Percentiles rank a stretch among this genome's conserved stretches.
Evolutionary conservation across 2,888 invertebrate species (phyloP).

Genomic region (Macrostomum cliftonense): DNA sequence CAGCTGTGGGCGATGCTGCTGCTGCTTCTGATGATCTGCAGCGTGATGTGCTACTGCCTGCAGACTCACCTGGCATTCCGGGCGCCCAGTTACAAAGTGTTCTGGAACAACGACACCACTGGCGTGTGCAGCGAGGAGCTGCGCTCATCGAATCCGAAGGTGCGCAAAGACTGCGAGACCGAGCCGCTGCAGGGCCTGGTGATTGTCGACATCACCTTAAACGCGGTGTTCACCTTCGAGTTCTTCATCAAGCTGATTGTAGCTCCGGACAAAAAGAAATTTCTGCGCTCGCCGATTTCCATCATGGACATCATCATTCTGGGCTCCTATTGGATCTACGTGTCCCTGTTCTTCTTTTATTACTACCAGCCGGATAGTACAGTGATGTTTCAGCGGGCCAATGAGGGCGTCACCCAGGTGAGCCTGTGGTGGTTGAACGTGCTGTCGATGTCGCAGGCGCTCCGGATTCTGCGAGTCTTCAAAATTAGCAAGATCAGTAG

Average conservation of each 20-base stretch:
- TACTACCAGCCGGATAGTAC: constrained; percentile 5
- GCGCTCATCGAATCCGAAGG: constrained; percentile 6
- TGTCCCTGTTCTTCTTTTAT: constrained; percentile 7
- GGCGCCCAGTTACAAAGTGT: too few relatives aligned
- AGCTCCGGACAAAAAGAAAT: constrained; percentile 11
- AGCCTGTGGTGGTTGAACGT: constrained; percentile 7
- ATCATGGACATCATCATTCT: constrained; percentile 10
- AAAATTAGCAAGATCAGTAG: constrained; percentile 17
- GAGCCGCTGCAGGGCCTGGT: constrained; percentile 15
- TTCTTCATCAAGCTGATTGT: constrained; percentile 17
- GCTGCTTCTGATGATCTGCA: constrained; percentile 11
- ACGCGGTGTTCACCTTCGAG: constrained; percentile 27
- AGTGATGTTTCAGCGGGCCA: neutral
- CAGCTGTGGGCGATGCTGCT: constrained; percentile 11
- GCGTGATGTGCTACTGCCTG: constrained; percentile 12
- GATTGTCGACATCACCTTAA: constrained; percentile 24
- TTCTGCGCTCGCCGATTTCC: constrained; percentile 7
- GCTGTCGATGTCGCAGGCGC: constrained; percentile 11
- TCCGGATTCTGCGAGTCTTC: constrained; percentile 10
- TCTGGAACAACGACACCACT: neutral
- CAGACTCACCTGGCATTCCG: constrained; percentile 10
- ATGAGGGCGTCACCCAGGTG: neutral
- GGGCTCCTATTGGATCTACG: constrained; percentile 10
- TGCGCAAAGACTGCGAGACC: constrained; percentile 9
- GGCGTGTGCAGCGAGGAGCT: constrained; percentile 4